Evolutionary conservation across 2,888 invertebrate species (phyloP), one percentile per base, ranked within the genome.

Genomic region (Epinotia demarniana): DNA sequence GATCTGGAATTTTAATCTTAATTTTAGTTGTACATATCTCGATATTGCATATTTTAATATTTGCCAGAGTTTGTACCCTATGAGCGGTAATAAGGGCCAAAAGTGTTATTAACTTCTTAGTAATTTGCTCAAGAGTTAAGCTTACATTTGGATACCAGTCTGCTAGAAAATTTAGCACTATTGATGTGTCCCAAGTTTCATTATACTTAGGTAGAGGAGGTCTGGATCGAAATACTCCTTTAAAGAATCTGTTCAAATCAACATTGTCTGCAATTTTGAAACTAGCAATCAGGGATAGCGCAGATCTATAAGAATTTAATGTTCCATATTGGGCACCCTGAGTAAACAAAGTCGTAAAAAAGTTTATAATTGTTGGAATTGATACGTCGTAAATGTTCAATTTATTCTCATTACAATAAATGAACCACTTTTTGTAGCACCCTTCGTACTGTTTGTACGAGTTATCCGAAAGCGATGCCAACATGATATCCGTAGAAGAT

Each of bases 341-440:
- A 49, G 49, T 49, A 49, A 49, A 49, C 49, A 49, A 16, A 6
- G 79, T 46, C 9, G 79, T 49, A 49, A 49, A 13, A 49, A 13
- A 49, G 5, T 16, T 78, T 3, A 62, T 46, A 11, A 78, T n/a
- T 8, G 46, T 46, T 12, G 46, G 12, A 46, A 46, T 46, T 46
- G 46, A 46, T 46, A 46, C 12, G 46, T 13, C 46, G 13, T 16
- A 77, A 13, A 49, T 49, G 49, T 49, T 49, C 49, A 13, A 49
- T 49, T 49, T 49, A 49, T 49, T 49, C 49, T 49, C 49, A 49
- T 49, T 49, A 49, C 49, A 49, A 49, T 49, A 49, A 49, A 49
- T 49, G 49, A 49, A 49, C 16, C 49, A 49, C 49, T 49, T 13
- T 16, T 49, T 49, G 13, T 49, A 13, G 49, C 49, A 49, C 13